Evolutionary conservation across 2,888 invertebrate species (phyloP).

Genomic region (Nebria salina): DNA sequence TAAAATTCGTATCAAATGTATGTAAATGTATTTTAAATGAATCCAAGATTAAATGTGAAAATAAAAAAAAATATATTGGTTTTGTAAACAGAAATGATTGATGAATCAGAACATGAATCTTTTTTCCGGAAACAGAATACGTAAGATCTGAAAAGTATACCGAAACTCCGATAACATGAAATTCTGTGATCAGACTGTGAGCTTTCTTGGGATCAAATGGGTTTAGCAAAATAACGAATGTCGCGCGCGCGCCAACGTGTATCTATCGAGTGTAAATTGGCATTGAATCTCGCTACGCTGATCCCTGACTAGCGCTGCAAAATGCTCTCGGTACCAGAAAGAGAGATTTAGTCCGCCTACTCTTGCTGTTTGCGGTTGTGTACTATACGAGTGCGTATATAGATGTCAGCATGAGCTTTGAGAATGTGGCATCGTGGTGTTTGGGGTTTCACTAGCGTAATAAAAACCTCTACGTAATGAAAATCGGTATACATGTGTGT

Average conservation of each 20-base stretch:
- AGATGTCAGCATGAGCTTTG: not conserved
- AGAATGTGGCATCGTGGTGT: not conserved
- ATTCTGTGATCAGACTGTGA: not conserved
- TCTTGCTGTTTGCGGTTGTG: not conserved
- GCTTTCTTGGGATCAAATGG: not conserved
- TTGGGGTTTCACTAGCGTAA: not conserved
- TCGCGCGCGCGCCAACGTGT: not conserved
- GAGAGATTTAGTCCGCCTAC: not conserved
- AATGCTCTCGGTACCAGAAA: not conserved
- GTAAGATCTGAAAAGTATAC: not conserved
- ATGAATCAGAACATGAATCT: too few species aligned
- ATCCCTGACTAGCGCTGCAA: not conserved
- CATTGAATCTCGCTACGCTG: constrained; percentile 21
- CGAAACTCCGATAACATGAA: not conserved
- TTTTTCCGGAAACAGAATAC: not conserved
- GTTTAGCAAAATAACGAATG: not conserved
- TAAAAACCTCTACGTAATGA: not conserved
- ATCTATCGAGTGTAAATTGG: constrained; percentile 37
- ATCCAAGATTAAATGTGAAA: too few species aligned
- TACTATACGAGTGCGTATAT: not conserved
- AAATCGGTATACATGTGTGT: not conserved
- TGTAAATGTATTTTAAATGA: too few species aligned
- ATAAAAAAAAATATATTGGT: too few species aligned
- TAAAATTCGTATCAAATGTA: too few species aligned
- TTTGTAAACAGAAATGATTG: too few species aligned